Evolutionary conservation across 2,113 vertebrate genomes (phyloP).

Genomic region (Aix galericulata): DNA sequence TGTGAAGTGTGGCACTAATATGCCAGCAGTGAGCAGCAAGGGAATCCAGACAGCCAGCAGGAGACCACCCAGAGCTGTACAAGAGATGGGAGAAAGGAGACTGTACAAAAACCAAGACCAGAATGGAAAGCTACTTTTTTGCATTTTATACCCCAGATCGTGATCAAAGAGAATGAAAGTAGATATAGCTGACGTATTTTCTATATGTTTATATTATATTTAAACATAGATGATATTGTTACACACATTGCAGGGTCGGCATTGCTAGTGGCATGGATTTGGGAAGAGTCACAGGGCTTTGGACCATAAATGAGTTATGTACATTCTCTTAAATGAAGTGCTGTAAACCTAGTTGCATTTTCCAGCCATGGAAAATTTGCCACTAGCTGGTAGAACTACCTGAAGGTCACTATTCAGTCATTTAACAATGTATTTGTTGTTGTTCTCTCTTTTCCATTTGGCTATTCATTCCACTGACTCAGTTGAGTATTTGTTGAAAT

Average conservation of each 20-base stretch:
- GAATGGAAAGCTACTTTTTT: not conserved
- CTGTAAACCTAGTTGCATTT: not conserved
- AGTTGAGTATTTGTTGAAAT: not conserved
- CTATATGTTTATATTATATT: not conserved
- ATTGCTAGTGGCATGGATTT: not conserved
- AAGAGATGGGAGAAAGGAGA: fast-evolving
- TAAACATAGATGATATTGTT: fast-evolving
- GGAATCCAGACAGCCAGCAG: not conserved
- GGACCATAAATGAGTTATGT: not conserved
- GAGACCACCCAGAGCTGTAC: not conserved
- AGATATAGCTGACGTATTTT: not conserved
- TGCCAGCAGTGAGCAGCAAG: fast-evolving
- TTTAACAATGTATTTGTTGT: not conserved
- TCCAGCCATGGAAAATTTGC: not conserved
- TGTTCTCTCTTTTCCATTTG: not conserved
- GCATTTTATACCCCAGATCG: not conserved
- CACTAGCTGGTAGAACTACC: not conserved
- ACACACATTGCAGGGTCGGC: not conserved
- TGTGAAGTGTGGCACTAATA: fast-evolving
- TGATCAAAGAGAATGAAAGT: not conserved
- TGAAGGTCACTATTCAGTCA: not conserved
- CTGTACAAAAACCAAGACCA: not conserved
- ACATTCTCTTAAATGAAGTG: not conserved
- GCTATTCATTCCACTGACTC: not conserved
- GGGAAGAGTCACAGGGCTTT: not conserved